Evolutionary conservation across 2,888 invertebrate species (phyloP), one percentile per base, ranked within the genome.

Genomic region (Erebia epiphron): DNA sequence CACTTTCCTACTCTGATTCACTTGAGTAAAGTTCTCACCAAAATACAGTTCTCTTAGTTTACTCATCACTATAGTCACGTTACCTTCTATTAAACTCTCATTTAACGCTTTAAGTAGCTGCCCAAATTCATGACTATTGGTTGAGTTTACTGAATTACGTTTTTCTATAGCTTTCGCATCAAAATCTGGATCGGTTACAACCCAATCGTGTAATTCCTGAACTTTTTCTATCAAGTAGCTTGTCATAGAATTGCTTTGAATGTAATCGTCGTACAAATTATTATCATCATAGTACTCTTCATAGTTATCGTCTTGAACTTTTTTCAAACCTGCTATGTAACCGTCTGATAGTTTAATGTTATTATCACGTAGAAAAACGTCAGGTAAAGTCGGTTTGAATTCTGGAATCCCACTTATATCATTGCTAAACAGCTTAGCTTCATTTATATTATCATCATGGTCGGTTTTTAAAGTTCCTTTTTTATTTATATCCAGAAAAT

Each of bases 1-100:
- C 2, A 88, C 81, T 52, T 86, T 89, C 41, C 86, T 83, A 1
- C 82, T 86, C 21, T 78, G 84, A 54, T 87, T 86, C 0, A 74
- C 76, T 41, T 76, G 79, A 0, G 89, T 89, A 46, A 85, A 86
- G 72, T 89, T 88, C 1, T 91, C 91, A 0, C 91, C 90, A 26
- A 91, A 91, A 75, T 95, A 95, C 65, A 94, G 83, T 61, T 94
- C 93, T 71, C 86, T 94, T 0, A 95, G 77, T 67, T 94, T 94
- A 41, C 81, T 85, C 87, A 95, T 88, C 0, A 95, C 84, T 2
- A 93, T 89, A 0, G 91, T 90, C 0, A 90, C 88, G 73, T 94
- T 93, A 0, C 94, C 94, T 75, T 93, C 90, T 0, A 91, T 78
- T 0, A 95, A 75, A 41, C 94, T 94, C 0, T 93, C 91, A 74